phyloP scores from a whole-genome alignment of 2,113 vertebrate genomes.

The Piprites chloris region DNA sequence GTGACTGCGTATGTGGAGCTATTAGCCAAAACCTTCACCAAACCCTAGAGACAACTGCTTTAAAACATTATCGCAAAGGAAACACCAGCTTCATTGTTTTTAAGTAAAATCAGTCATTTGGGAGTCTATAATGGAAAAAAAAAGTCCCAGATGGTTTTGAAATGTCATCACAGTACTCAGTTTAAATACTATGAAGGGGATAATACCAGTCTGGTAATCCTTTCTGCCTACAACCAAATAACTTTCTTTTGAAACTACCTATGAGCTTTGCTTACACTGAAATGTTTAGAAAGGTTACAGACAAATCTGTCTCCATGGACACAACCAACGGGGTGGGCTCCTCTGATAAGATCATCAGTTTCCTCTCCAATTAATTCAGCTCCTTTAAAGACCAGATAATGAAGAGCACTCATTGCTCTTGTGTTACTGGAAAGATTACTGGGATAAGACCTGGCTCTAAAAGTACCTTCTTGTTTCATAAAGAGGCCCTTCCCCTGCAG shows the following conservation, averaged over 20 bases:
- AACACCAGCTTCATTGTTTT: slow-evolving; percentile 9
- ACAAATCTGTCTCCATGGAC: background rate
- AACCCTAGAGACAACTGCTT: background rate
- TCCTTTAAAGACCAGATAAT: background rate
- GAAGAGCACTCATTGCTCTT: background rate
- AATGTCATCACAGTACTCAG: background rate
- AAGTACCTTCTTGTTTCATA: background rate
- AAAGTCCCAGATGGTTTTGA: background rate
- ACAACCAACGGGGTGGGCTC: background rate
- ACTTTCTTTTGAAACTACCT: background rate
- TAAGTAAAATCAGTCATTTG: background rate
- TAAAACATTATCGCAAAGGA: background rate
- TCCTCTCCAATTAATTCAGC: background rate
- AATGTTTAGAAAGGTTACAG: background rate
- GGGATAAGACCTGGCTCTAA: slow-evolving; percentile 6
- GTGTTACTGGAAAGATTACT: background rate
- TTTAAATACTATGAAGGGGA: background rate
- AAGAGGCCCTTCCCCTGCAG: slow-evolving; percentile 37
- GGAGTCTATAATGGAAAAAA: background rate
- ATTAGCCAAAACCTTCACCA: background rate
- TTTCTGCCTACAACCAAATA: background rate
- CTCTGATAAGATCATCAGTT: background rate
- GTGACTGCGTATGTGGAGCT: background rate
- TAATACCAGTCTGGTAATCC: background rate
- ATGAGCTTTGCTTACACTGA: background rate